Conservation (phyloP, 2,113 vertebrate species). For the Colossoma macropomum region DNA sequence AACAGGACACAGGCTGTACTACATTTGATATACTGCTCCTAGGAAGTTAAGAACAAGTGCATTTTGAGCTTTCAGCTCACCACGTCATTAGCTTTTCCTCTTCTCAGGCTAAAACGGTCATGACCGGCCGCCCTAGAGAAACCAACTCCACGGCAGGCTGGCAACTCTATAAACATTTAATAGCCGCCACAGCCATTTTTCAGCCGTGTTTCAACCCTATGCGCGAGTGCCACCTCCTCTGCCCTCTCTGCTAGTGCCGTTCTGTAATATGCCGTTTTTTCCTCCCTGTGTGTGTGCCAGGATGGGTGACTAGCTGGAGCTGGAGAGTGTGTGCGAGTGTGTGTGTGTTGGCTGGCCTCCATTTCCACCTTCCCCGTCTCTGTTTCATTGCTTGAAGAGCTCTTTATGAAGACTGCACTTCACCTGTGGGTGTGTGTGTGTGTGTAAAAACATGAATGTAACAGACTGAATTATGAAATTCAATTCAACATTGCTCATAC, state of each 20-base stretch:
- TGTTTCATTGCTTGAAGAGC: conserved; percentile 26
- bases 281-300: conserved; percentile 38
- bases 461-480: background rate
- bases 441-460: conserved; percentile 10
- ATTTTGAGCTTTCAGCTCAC: background rate
- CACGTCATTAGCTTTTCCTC: conserved; percentile 43
- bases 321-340: background rate
- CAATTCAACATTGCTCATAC: background rate
- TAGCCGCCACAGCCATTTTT: conserved; percentile 41
- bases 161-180: conserved; percentile 60
- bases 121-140: conserved; percentile 45
- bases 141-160: conserved; percentile 40
- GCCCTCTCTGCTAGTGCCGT: conserved; percentile 43
- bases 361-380: conserved; percentile 48
- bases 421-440: conserved; percentile 29
- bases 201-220: conserved; percentile 23
- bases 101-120: conserved; percentile 32
- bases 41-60: conserved; percentile 4
- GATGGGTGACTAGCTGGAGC: conserved; percentile 15
- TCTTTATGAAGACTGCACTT: conserved; percentile 36
- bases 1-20: background rate
- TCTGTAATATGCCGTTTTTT: conserved; percentile 29
- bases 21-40: conserved; percentile 14
- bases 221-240: conserved; percentile 26
- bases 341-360: conserved; percentile 35